Evolutionary conservation across 2,113 vertebrate genomes (phyloP), one percentile per base, ranked within the genome.

Genomic region (Myocastor coypus): DNA sequence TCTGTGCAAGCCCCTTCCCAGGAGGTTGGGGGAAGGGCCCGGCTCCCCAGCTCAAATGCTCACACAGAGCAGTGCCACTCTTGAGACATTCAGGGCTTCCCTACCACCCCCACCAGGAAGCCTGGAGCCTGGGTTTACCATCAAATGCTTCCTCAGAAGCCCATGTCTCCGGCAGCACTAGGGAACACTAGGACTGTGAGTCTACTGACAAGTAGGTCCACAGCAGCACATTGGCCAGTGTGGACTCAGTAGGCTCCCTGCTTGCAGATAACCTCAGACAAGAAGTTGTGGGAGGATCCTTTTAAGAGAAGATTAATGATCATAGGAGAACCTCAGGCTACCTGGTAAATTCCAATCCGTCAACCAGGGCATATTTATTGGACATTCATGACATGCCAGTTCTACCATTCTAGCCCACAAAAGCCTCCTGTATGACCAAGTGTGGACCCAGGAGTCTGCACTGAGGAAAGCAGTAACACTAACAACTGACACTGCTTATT

Each of bases 141-240:
- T 91, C 94, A 12, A 61, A 22, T 34, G 32, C 81, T 73, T 92
- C 89, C 95, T 46, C 37, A 77, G 94, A 87, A 64, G 78, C 92
- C 89, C 94, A 69, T 46, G 94, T 88, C 87, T 69, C 42, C 85
- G 30, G 24, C 30, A 0, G 64, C 94, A 59, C 66, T 42, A 34
- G 42, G 85, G 66, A 61, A 75, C 75, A 50, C 59, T 1, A 1
- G 95, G 52, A 64, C 34, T 22, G 20, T 42, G 69, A n/a, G 28
- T 42, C 9, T 78, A 34, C 50, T 5, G 12, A 19, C 46, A 34
- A 42, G 40, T 42, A 52, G 88, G 12, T 32, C 77, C 19, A 40
- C 81, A 30, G 73, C 61, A 26, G 40, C 1, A 0, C 20, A 28
- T 61, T 13, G 20, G 22, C 59, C 78, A 37, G 11, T 8, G 22